These are phyloP conservation scores for Odocoileus hemionus DNA, from an alignment of 2,113 vertebrate genomes.

Conservation along the genomic window DNA sequence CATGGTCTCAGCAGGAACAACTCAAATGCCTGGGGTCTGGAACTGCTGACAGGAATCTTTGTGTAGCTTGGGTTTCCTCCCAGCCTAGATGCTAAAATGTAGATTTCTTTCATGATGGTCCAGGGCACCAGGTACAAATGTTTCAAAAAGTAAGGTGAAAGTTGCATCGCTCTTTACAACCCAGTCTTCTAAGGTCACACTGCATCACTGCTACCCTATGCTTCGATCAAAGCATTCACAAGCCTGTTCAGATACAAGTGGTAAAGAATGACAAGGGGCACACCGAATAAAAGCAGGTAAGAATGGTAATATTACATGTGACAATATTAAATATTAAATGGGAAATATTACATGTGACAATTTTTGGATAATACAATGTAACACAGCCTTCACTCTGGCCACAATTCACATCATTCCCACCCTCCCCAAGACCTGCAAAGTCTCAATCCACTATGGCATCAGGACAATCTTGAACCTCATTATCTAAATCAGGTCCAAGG, in stretches of 20 bases:
- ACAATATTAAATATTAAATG: no score
- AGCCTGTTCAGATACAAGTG: not conserved
- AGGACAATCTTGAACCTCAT: not conserved
- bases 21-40: not conserved
- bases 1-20: not conserved
- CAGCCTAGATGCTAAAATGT: not conserved
- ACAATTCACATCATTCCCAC: not conserved
- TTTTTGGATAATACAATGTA: not conserved
- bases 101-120: not conserved
- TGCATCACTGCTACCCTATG: not conserved
- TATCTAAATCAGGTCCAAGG: not conserved
- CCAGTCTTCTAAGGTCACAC: not conserved
- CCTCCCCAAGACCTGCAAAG: not conserved
- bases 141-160: constrained; percentile 1
- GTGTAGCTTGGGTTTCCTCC: not conserved
- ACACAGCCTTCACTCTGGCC: not conserved
- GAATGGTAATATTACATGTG: not conserved
- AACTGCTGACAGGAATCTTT: not conserved
- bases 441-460: not conserved
- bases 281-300: not conserved
- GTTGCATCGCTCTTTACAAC: not conserved
- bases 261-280: not conserved
- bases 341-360: not conserved
- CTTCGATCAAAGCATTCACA: not conserved
- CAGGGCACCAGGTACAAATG: not conserved